Evolutionary conservation across 2,888 invertebrate genomes (phyloP), one percentile per base, ranked within the genome.

Genomic region (Meiosimyza decipiens): DNA sequence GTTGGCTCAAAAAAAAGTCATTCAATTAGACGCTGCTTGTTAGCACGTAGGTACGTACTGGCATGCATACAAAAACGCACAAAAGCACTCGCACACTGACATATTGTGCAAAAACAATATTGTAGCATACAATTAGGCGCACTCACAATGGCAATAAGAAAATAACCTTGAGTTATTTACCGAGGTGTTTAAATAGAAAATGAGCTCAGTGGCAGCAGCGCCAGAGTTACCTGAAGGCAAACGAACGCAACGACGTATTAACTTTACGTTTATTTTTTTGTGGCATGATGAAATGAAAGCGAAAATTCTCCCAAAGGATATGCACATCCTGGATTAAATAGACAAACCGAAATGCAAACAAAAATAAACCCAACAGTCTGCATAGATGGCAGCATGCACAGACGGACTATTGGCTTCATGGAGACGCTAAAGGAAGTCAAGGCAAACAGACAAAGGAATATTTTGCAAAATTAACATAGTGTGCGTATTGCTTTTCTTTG

Each of bases 141-240:
- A 40, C 50, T 68, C 22, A 16, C 59, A 16, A 3, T 22, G 68
- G 22, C 22, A 64, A 51, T 15, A 52, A 59, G 59, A 22, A 68
- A 68, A 68, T 49, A 68, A 68, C 68, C 49, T 68, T 57, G 59
- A 68, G 68, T 68, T 68, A 68, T 68, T 68, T 68, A 68, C 68
- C 22, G 50, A 59, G 68, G 57, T 59, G 57, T 59, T 68, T 68
- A 59, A 57, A 15, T 57, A 40, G 57, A 18, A 68, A 68, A 68
- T 68, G 68, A 68, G 68, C 59, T 68, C 64, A 16, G 28, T 28
- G 4, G 66, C 33, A 40, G 7, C 68, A 49, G 49, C 59, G 51
- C n/a, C 68, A 2, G 40, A 40, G 40, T 40, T 40, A 68, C 59
- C 68, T 68, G 68, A 49, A 59, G 68, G 68, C 40, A 40, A 40